A percentile compares a stretch with the other conserved stretches of the same genome.
Conservation (phyloP, 2,888 invertebrate species). For the Phalera bucephala region DNA sequence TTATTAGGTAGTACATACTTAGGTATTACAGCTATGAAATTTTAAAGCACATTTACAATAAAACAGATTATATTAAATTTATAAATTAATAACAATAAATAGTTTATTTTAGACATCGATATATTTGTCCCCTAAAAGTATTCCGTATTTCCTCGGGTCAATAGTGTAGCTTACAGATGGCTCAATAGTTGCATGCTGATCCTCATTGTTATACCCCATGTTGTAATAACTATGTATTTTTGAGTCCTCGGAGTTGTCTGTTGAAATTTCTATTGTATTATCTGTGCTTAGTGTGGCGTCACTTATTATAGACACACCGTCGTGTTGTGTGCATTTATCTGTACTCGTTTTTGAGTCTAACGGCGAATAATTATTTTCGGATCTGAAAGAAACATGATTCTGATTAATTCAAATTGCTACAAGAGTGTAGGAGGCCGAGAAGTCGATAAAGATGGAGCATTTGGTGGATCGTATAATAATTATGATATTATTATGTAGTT, state of each 20-base stretch:
- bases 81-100: slow-evolving; percentile 18
- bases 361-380: slow-evolving; percentile 31
- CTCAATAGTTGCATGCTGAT: slow-evolving; percentile 38
- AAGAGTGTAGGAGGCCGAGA: too few species aligned
- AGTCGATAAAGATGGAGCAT: too few species aligned
- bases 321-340: slow-evolving; percentile 16
- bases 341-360: slow-evolving; percentile 19
- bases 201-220: slow-evolving; percentile 32
- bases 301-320: background rate
- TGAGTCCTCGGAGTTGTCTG: background rate
- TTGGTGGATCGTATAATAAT: too few species aligned
- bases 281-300: background rate
- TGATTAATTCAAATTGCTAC: too few species aligned
- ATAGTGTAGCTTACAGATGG: slow-evolving; percentile 46
- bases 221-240: slow-evolving; percentile 37
- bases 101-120: too few species aligned
- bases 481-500: too few species aligned
- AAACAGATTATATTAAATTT: slow-evolving; percentile 7
- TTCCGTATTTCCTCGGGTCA: slow-evolving; percentile 31
- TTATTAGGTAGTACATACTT: too few species aligned
- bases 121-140: slow-evolving; percentile 15
- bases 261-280: background rate
- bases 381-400: slow-evolving; percentile 28
- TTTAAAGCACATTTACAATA: too few species aligned
- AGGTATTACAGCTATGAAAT: too few species aligned